Conservation (phyloP, 2,888 invertebrate species). For the Chesias legatella region DNA sequence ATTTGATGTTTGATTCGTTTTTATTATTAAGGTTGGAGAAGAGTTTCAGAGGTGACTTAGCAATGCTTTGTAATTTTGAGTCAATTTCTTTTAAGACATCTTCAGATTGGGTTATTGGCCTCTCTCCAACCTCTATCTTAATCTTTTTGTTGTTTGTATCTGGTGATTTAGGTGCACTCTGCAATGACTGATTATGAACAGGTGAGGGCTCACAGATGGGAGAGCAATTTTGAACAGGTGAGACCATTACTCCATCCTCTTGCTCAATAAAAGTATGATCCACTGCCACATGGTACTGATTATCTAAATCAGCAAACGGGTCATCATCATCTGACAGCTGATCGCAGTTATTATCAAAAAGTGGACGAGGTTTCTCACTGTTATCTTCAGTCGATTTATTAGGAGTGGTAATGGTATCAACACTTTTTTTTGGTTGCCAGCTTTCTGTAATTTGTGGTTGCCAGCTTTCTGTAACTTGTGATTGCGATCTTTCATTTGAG, state of each 20-base stretch:
- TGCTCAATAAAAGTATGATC: slow-evolving; percentile 63
- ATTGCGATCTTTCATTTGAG: slow-evolving; percentile 24
- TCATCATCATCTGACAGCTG: slow-evolving; percentile 64
- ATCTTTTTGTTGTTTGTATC: slow-evolving; percentile 10
- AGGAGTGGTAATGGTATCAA: slow-evolving; percentile 28
- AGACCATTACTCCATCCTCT: slow-evolving; percentile 36
- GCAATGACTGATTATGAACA: slow-evolving; percentile 5
- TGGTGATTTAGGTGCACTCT: slow-evolving; percentile 22
- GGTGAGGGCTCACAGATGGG: not conserved
- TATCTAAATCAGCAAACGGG: slow-evolving; percentile 70
- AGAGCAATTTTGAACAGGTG: slow-evolving; percentile 1
- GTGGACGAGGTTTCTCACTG: slow-evolving; percentile 37
- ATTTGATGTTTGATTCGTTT: slow-evolving; percentile 20
- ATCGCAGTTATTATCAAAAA: slow-evolving; percentile 53
- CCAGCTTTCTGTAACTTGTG: slow-evolving; percentile 29
- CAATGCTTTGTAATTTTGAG: slow-evolving; percentile 36
- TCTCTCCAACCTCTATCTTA: too few species aligned
- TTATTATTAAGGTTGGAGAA: slow-evolving; percentile 21
- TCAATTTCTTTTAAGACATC: slow-evolving; percentile 41
- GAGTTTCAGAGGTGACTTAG: slow-evolving; percentile 38
- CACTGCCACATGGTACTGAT: slow-evolving; percentile 73
- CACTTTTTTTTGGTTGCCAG: slow-evolving; percentile 31
- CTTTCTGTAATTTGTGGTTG: slow-evolving; percentile 32
- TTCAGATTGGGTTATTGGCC: slow-evolving; percentile 12
- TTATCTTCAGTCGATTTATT: slow-evolving; percentile 30